Evolutionary conservation across 2,113 vertebrate species (phyloP).

Genomic region (Phyllostomus hastatus): DNA sequence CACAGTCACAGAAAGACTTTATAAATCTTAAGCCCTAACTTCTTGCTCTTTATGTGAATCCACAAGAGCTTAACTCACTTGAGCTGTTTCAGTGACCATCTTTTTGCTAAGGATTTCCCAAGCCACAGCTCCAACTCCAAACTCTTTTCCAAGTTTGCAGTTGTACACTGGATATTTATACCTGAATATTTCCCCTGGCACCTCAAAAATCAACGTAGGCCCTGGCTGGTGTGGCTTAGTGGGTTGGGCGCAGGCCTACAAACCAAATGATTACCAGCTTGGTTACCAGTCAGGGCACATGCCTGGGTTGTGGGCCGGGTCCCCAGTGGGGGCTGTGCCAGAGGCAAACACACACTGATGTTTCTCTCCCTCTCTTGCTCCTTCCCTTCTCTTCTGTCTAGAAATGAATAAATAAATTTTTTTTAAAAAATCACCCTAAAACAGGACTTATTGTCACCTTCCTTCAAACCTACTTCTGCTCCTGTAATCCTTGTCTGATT

Average conservation of each 20-base stretch:
- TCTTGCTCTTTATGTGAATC: not conserved
- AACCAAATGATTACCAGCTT: too few species aligned
- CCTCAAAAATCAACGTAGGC: not conserved
- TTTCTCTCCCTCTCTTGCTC: too few species aligned
- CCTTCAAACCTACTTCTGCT: not conserved
- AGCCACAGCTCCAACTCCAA: not conserved
- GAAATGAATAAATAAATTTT: too few species aligned
- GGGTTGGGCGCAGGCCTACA: too few species aligned
- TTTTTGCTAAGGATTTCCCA: not conserved
- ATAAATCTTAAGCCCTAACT: not conserved
- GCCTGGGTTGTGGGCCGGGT: too few species aligned
- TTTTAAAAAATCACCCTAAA: not conserved
- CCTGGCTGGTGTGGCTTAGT: too few species aligned
- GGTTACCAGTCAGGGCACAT: too few species aligned
- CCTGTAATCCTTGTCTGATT: not conserved
- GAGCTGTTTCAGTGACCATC: not conserved
- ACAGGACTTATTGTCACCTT: not conserved
- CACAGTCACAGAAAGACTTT: too few species aligned
- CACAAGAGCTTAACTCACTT: not conserved
- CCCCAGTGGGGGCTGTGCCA: too few species aligned
- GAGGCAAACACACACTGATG: too few species aligned
- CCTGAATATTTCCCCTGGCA: not conserved
- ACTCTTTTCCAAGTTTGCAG: not conserved
- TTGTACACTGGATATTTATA: not conserved
- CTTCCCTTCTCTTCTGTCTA: too few species aligned